A percentile compares a stretch with the other conserved stretches of the same genome.
phyloP scores from a whole-genome alignment of 2,797 vertebrate genomes.

The Pantherophis alleghaniensis region DNA sequence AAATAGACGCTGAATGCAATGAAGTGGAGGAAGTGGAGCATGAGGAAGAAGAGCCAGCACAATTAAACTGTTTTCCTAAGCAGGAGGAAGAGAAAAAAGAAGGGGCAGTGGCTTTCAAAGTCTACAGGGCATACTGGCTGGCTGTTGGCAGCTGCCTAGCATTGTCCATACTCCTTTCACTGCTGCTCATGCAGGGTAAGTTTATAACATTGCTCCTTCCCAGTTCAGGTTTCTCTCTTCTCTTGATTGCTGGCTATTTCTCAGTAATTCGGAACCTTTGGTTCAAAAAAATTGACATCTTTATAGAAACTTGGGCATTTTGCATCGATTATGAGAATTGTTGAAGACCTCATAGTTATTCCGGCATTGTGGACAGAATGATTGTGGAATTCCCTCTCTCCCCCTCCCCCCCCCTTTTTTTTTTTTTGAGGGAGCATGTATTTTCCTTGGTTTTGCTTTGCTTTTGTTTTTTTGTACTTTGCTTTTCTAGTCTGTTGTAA shows the following conservation, averaged over 20 bases:
- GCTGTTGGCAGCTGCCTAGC: constrained; percentile 81
- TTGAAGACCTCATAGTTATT: background rate
- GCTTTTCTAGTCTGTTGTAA: background rate
- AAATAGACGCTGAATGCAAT: constrained; percentile 48
- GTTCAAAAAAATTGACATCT: background rate
- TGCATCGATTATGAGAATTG: background rate
- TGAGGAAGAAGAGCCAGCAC: constrained; percentile 45
- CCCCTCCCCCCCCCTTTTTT: fast-evolving
- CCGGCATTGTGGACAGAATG: background rate
- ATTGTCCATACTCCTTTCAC: constrained; percentile 76
- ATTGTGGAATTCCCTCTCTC: background rate
- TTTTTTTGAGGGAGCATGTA: background rate
- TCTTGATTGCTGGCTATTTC: background rate
- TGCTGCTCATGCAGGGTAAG: constrained; percentile 95
- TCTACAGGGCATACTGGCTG: constrained; percentile 87
- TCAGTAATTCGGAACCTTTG: background rate
- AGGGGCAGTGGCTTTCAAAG: constrained; percentile 84
- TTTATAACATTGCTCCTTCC: background rate
- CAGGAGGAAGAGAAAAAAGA: constrained; percentile 87
- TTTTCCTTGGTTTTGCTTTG: background rate
- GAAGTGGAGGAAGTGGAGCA: constrained; percentile 45
- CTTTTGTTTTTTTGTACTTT: background rate
- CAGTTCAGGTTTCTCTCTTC: background rate
- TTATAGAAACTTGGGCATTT: background rate
- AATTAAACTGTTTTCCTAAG: constrained; percentile 24